These are phyloP conservation scores for Copidosoma aretas DNA, from an alignment of 2,888 invertebrate species.

Conservation along the genomic window DNA sequence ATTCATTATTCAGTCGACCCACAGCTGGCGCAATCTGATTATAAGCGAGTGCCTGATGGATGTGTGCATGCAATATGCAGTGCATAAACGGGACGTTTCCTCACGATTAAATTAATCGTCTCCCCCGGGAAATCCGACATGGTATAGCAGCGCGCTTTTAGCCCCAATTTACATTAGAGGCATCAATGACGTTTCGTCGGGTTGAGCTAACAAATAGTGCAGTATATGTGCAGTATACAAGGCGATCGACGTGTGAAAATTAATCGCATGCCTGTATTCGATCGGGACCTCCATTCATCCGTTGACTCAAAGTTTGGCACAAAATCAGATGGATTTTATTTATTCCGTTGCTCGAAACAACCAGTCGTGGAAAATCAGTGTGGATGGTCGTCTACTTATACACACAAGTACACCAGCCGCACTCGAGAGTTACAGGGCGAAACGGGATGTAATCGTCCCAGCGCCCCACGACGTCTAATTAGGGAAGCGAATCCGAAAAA, in stretches of 20 bases:
- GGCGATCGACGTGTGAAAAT: too few species aligned
- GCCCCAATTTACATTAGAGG: background rate
- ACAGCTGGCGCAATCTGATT: background rate
- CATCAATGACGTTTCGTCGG: too few species aligned
- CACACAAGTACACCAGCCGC: too few species aligned
- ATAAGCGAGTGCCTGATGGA: background rate
- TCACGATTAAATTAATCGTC: constrained; percentile 6
- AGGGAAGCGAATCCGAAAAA: constrained; percentile 10
- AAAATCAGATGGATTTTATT: too few species aligned
- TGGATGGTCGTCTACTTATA: constrained; percentile 5
- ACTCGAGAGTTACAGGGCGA: background rate
- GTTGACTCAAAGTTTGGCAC: too few species aligned
- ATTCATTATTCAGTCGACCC: constrained; percentile 8
- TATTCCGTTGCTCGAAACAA: background rate
- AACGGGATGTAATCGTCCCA: constrained; percentile 15
- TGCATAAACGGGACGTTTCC: background rate
- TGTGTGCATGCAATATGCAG: background rate
- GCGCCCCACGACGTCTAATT: constrained; percentile 23
- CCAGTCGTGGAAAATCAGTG: background rate
- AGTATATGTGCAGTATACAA: too few species aligned
- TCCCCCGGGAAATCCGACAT: constrained; percentile 7
- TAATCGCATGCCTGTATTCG: too few species aligned
- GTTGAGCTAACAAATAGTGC: too few species aligned
- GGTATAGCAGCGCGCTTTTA: background rate
- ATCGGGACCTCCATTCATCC: too few species aligned